Evolutionary conservation across 2,113 vertebrate genomes (phyloP).

Genomic region (Erinaceus europaeus): DNA sequence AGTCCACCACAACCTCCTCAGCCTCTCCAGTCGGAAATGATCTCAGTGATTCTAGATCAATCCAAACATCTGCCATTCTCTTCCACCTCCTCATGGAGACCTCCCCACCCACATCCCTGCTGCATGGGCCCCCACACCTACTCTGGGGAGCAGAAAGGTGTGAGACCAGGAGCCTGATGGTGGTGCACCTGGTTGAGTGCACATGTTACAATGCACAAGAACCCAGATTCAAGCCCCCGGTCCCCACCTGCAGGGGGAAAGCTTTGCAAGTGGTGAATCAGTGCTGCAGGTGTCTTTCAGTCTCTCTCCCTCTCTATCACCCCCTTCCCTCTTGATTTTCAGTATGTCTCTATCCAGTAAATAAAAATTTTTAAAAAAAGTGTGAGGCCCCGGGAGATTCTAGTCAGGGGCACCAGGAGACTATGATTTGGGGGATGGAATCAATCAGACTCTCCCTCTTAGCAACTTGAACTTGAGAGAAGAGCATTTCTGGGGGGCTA

Average conservation of each 20-base stretch:
- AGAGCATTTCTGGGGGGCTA: background rate
- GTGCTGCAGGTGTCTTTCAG: too few species aligned
- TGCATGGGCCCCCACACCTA: too few species aligned
- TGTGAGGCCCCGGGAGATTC: background rate
- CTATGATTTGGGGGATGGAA: background rate
- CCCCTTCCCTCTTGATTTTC: too few species aligned
- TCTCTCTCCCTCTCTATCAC: too few species aligned
- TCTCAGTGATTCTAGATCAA: background rate
- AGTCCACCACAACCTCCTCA: background rate
- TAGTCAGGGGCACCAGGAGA: background rate
- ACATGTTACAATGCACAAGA: too few species aligned
- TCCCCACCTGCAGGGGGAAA: too few species aligned
- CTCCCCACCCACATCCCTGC: background rate
- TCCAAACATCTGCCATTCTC: background rate
- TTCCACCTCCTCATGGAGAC: accelerated
- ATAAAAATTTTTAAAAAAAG: too few species aligned
- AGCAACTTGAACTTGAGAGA: background rate
- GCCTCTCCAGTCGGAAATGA: background rate
- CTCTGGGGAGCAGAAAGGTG: background rate
- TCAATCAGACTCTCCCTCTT: background rate
- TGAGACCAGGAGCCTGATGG: background rate
- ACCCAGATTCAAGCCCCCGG: too few species aligned
- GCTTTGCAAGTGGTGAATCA: too few species aligned
- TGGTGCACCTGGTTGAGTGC: too few species aligned
- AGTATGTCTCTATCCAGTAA: too few species aligned